phyloP scores from a whole-genome alignment of 2,888 invertebrate genomes.

The Emmelina monodactyla region DNA sequence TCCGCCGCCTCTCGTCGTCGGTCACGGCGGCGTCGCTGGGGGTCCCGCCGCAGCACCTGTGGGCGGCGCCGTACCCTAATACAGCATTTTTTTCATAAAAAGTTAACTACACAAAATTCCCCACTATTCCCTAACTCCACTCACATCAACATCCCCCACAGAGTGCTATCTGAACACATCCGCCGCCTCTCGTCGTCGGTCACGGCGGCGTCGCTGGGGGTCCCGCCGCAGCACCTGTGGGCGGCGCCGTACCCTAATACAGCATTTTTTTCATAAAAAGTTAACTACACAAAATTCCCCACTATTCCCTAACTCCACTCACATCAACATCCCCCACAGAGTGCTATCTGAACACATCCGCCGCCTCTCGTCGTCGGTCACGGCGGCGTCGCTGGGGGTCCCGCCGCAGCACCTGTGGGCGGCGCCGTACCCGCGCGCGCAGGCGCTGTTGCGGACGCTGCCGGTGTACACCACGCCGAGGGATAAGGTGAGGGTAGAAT shows the following conservation, averaged over 20 bases:
- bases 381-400: slow-evolving; percentile 81
- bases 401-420: slow-evolving; percentile 76
- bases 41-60: slow-evolving; percentile 70
- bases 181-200: slow-evolving; percentile 80
- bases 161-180: slow-evolving; percentile 86
- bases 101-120: too few species aligned
- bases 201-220: slow-evolving; percentile 80
- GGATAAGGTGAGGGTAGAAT: slow-evolving; percentile 78
- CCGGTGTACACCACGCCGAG: slow-evolving; percentile 90
- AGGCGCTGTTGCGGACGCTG: slow-evolving; percentile 86
- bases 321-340: background rate
- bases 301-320: too few species aligned
- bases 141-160: too few species aligned
- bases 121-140: too few species aligned
- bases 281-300: too few species aligned
- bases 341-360: slow-evolving; percentile 89
- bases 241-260: slow-evolving; percentile 98
- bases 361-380: slow-evolving; percentile 78
- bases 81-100: too few species aligned
- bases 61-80: slow-evolving; percentile 97
- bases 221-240: slow-evolving; percentile 71
- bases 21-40: slow-evolving; percentile 81
- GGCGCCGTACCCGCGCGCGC: slow-evolving; percentile 96
- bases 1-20: slow-evolving; percentile 82
- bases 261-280: too few species aligned